phyloP scores from a whole-genome alignment of 2,113 vertebrate species.

The Typhlomys cinereus region DNA sequence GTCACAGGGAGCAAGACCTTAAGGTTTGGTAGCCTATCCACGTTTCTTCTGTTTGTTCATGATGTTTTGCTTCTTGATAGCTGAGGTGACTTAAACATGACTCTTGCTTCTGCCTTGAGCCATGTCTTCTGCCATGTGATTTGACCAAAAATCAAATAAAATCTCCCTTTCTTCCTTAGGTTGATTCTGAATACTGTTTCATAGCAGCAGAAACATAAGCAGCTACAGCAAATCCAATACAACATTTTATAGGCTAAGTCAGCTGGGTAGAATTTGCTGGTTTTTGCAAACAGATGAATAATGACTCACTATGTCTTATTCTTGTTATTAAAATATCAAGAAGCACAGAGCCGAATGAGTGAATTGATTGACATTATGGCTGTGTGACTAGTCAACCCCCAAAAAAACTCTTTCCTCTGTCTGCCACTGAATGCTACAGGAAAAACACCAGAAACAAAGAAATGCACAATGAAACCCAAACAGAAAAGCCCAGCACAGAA shows the following conservation, averaged over 20 bases:
- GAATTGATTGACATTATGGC: neutral
- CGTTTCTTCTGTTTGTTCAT: too few relatives aligned
- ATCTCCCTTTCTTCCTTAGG: too few relatives aligned
- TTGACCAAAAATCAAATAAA: too few relatives aligned
- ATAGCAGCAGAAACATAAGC: too few relatives aligned
- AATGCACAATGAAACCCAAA: neutral
- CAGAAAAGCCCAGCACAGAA: neutral
- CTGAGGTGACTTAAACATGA: too few relatives aligned
- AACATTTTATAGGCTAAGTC: neutral
- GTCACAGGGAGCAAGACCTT: too few relatives aligned
- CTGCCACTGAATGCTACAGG: neutral
- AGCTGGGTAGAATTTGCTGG: neutral
- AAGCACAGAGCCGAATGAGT: neutral
- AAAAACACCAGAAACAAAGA: neutral
- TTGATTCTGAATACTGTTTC: too few relatives aligned
- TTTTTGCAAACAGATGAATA: neutral
- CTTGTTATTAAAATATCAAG: constrained; percentile 16
- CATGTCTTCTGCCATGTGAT: too few relatives aligned
- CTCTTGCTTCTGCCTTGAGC: too few relatives aligned
- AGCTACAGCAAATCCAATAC: too few relatives aligned
- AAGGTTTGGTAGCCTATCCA: too few relatives aligned
- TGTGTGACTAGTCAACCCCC: neutral
- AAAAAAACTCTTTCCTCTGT: neutral
- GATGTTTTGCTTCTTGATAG: too few relatives aligned
- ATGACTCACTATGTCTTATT: neutral